Conservation (phyloP, 2,113 vertebrate species). For the Antigone vipio region DNA sequence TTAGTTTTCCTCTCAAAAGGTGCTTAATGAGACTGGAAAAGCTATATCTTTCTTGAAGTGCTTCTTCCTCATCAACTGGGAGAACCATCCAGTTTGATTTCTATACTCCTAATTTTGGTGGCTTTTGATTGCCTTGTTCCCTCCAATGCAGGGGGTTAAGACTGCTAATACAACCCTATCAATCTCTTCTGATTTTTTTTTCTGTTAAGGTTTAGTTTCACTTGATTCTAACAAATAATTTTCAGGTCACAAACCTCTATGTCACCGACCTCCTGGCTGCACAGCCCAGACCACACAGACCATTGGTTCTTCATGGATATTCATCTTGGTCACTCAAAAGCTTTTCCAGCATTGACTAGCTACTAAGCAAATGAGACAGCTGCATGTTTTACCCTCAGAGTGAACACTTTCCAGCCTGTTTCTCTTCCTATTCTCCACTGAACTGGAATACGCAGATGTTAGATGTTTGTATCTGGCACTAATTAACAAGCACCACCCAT, state of each 20-base stretch:
- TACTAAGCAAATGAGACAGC: neutral
- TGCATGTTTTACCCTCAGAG: neutral
- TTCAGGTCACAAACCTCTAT: neutral
- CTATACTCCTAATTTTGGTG: neutral
- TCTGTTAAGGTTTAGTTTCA: neutral
- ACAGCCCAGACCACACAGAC: neutral
- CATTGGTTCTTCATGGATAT: neutral
- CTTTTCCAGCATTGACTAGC: neutral
- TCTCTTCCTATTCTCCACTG: neutral
- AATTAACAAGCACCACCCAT: neutral
- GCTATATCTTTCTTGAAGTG: neutral
- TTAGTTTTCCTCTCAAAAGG: neutral
- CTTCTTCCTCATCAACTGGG: neutral
- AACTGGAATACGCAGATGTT: neutral
- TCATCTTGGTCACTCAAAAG: neutral
- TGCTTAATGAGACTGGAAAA: neutral
- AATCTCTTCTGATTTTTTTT: neutral
- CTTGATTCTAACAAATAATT: neutral
- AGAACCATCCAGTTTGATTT: neutral
- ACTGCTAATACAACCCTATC: neutral
- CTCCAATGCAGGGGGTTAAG: neutral
- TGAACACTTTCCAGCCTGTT: neutral
- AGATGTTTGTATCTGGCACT: neutral
- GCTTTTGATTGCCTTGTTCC: neutral
- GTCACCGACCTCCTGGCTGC: neutral